Base-by-base conservation (phyloP, 2,888 invertebrate species). In the Acanthococcus lagerstroemiae region DNA sequence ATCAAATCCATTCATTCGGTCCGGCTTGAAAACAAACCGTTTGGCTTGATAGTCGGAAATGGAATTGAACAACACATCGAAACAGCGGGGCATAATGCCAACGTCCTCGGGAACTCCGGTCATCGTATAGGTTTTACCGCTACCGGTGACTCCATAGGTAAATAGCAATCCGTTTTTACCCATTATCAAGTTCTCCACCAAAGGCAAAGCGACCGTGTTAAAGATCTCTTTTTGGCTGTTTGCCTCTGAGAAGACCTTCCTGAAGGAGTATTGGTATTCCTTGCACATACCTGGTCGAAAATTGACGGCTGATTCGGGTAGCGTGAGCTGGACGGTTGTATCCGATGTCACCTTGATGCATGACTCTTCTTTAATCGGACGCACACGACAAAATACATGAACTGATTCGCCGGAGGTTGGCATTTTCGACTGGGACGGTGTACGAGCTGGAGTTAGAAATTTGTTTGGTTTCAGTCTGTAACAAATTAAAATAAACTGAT, bases 121-220 rank as follows among this genome's bases (percentile, higher is more conserved):
- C 90, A 99, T 94, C 0, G 97, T 99, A 75, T 86, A 93, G 0
- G 99, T 99, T 79, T 99, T 99, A 0, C 99, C 99, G 67, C 83
- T 82, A 1, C 73, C 95, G 0, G 97, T 97, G 4, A 97, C 92
- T 17, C 99, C 97, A 75, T 99, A 99, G 0, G 96, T 92, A 76
- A 99, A 97, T 60, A 99, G 78, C 30, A 99, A 80, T 69, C 92
- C 91, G 78, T 95, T 96, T 76, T 88, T 89, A 17, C 96, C 96
- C 70, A 83, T 83, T 25, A 99, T 79, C 5, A 99, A 77, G 72
- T 88, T 87, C 73, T 91, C 86, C 0, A 97, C 87, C 17, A 97
- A 78, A 0, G 95, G 95, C 56, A 88, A 79, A 0, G 91, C 90
- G 0, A 93, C 87, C 72, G 84, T 80, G 69, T 88, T 85, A 76